Evolutionary conservation across 2,888 invertebrate species (phyloP), one percentile per base, ranked within the genome.

Genomic region (Cheilosia urbana): DNA sequence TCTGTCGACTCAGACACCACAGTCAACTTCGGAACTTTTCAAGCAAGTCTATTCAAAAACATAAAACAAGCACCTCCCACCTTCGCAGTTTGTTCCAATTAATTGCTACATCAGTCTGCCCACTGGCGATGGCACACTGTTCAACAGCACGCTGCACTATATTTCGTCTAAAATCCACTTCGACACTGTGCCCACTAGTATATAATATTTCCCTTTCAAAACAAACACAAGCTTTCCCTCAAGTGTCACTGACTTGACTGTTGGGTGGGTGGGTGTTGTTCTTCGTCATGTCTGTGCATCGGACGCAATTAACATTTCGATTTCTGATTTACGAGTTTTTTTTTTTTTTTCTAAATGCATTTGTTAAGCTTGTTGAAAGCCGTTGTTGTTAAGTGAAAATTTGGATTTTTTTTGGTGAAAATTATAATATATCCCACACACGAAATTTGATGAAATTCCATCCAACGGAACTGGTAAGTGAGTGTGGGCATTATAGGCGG

Each of bases 41-140:
- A 11, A 17, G 19, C 30, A 34, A 19, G 34, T 17, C 2, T 47
- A 19, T 30, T 5, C 9, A 45, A 49, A 65, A 34, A n/a, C 13
- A 17, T 11, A 27, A 45, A 45, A 60, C 27, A 62, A 27, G 27
- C 49, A 65, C 17, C 34, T 51, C 21, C 34, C 65, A 51, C 49
- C 66, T 40, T 17, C 37, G 45, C 24, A 45, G 63, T 63, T 55
- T 34, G 40, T 63, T 63, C 63, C 63, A 73, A 73, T 73, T 63
- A 63, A 27, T 47, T 30, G 73, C 63, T 62, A 21, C 55, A 73
- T 73, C 63, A 55, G 47, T 73, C 73, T 63, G 5, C 73, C 73
- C 73, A 73, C 63, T 40, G 40, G 27, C 27, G 42, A 11, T 66
- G 40, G 17, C 51, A 40, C 17, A 66, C 24, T 53, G 53, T 24